Conservation (phyloP, 2,888 invertebrate genomes). For the Neoitamus cyanurus region DNA sequence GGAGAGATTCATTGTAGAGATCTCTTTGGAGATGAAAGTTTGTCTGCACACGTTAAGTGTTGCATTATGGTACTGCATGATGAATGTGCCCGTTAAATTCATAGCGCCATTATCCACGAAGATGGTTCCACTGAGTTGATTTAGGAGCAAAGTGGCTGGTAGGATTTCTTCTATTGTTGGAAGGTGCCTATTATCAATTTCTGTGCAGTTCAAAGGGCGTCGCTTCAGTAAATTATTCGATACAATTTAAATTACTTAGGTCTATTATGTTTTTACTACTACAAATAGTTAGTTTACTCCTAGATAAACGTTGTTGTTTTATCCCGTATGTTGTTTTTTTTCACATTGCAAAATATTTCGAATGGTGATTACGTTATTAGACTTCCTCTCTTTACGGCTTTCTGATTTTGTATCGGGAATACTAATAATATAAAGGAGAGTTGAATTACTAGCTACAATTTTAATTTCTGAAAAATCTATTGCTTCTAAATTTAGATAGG, state of each 20-base stretch:
- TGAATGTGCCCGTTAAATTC: background rate
- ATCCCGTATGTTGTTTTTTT: too few species aligned
- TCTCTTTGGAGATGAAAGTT: background rate
- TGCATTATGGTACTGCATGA: background rate
- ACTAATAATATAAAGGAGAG: background rate
- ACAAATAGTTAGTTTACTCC: background rate
- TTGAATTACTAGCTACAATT: too few species aligned
- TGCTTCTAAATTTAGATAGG: too few species aligned
- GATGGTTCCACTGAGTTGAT: background rate
- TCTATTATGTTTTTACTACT: background rate
- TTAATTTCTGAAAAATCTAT: too few species aligned
- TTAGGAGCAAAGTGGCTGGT: background rate
- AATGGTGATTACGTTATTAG: background rate
- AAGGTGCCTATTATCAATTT: too few species aligned
- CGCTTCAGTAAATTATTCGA: background rate
- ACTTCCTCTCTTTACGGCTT: background rate
- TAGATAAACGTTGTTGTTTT: too few species aligned
- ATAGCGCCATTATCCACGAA: background rate
- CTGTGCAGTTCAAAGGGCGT: too few species aligned
- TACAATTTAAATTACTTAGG: background rate
- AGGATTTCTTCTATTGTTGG: too few species aligned
- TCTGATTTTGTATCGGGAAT: background rate
- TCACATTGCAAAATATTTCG: too few species aligned
- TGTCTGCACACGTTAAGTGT: background rate
- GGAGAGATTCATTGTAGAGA: background rate